Base-by-base conservation (phyloP, 2,113 vertebrate species). In the Hyaena hyaena region DNA sequence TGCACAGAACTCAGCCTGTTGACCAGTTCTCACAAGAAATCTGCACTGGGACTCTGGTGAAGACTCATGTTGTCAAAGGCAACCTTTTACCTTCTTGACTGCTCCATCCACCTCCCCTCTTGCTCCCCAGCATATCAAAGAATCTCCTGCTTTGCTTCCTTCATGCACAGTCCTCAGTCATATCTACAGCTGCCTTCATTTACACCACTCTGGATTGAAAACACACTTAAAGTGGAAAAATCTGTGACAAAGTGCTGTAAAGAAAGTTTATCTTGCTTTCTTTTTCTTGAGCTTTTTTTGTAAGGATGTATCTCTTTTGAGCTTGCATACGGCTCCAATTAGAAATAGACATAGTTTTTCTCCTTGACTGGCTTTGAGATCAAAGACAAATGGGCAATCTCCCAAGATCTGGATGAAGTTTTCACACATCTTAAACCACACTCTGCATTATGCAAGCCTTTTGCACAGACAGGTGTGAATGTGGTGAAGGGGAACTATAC, bases 401-500 rank as follows among this genome's bases (percentile, higher is more conserved):
- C 71, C 1, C 3, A 95, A 66, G 43, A 58, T 74, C 31, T 68
- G 77, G 66, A 55, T 61, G 55, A 63, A 82, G 50, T 71, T 48
- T 91, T 55, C 48, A 73, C 11, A 14, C n/a, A 81, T 81, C 77
- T 61, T 63, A 35, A 94, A 66, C 61, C 45, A 91, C 12, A 50
- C 21, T 97, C 33, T 73, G 35, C 11, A 21, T 24, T 61, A 53
- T 58, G 43, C 31, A 83, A 66, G 39, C 16, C 43, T 90, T 88
- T 84, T 81, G 39, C 58, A 77, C 61, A 89, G 45, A 92, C 80
- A 97, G 68, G 88, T 87, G 80, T 79, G 53, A 74, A 35, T 74
- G 90, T 87, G 85, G 90, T 92, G 4, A 97, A 28, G 17, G 26
- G 26, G 17, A 87, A 21, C 45, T 43, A 23, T 4, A 83, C 74